phyloP scores from a whole-genome alignment of 2,113 vertebrate species.

The Melanocharis versteri region DNA sequence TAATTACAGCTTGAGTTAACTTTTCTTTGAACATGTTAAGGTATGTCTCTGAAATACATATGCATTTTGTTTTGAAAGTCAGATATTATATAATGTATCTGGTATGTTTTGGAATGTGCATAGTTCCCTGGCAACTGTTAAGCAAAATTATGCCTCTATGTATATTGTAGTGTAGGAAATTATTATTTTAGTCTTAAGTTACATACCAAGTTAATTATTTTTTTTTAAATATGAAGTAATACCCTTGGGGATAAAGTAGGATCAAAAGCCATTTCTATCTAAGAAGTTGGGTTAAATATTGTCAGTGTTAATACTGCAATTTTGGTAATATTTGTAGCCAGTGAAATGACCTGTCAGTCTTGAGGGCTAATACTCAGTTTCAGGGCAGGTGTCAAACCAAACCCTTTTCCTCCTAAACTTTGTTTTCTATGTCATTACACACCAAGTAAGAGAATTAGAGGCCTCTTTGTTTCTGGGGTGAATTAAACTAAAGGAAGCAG shows the following conservation, averaged over 20 bases:
- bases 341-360: neutral
- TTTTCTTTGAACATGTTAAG: conserved; percentile 70
- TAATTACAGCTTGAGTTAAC: conserved; percentile 66
- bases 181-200: conserved; percentile 67
- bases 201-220: neutral
- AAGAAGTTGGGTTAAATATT: conserved; percentile 46
- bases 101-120: conserved; percentile 55
- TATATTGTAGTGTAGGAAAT: conserved; percentile 66
- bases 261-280: conserved; percentile 63
- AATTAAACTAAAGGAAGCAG: conserved; percentile 53
- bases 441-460: conserved; percentile 21
- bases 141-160: conserved; percentile 49
- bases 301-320: neutral
- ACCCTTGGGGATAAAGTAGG: conserved; percentile 13
- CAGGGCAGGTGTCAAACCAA: neutral
- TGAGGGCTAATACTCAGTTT: neutral
- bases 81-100: conserved; percentile 53
- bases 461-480: conserved; percentile 38
- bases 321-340: conserved; percentile 24
- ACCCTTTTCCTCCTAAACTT: neutral
- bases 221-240: conserved; percentile 46
- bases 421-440: neutral
- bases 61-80: conserved; percentile 15
- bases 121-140: conserved; percentile 54
- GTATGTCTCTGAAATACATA: conserved; percentile 62